Evolutionary conservation across 1,140 invertebrate genomes (phyloP), one percentile per base, ranked within the genome.

Genomic region (Chrysoperla carnea): DNA sequence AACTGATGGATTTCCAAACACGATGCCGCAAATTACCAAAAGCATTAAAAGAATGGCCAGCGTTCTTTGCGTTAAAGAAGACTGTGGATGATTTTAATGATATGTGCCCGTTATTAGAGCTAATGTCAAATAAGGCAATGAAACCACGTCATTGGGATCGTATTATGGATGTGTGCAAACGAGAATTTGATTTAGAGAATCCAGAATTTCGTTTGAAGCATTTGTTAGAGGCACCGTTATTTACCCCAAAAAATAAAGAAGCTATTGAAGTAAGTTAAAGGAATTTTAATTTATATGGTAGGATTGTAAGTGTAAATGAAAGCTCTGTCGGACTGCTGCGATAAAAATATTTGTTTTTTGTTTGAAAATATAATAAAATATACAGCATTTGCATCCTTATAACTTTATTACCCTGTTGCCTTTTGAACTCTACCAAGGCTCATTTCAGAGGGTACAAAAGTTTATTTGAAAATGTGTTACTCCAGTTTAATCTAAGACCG

Each of bases 91-190:
- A 96, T 55, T 97, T 97, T 59, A 95, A 92, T 58, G 92, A 95
- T 55, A 92, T 95, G 81, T 94, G 91, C 54, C 91, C 91, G 0
- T 64, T 96, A 7, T 64, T 97, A 40, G 91, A 96, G 62, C 62
- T 95, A 44, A 96, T 96, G 91, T 87, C 91, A 0, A 96, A 96
- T 63, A 93, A 92, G 63, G 91, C 92, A 0, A 96, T 97, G 92
- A 95, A 96, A 60, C 81, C 82, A 2, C 72, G 93, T 9, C 93
- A 96, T 62, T 97, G 93, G 93, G 81, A 93, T 53, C 73, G 89
- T 49, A 93, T 97, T 47, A 82, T 91, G 63, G 89, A 95, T 56
- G 77, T 91, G 12, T 90, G 89, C 4, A 77, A 79, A 48, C 81
- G 92, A 54, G 76, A 70, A 38, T 94, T 96, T 59, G 89, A 96